phyloP scores from a whole-genome alignment of 2,888 invertebrate genomes.

The Acleris emargana region DNA sequence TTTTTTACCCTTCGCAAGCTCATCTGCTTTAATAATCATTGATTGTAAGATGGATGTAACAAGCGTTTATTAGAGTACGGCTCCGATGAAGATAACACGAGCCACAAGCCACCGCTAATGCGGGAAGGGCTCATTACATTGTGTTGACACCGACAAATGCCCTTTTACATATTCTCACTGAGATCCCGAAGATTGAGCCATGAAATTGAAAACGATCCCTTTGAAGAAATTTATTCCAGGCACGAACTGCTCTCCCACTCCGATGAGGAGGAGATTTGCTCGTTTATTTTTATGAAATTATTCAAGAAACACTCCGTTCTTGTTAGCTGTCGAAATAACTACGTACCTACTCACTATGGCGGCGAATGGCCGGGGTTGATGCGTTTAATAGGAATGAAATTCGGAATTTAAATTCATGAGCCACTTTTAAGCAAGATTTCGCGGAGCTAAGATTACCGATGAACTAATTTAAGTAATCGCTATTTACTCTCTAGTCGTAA shows the following conservation, averaged over 20 bases:
- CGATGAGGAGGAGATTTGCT: conserved; percentile 78
- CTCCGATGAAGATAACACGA: conserved; percentile 49
- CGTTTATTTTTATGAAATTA: conserved; percentile 83
- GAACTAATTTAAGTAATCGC: no score
- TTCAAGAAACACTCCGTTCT: conserved; percentile 74
- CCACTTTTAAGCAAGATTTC: no score
- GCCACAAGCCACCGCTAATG: conserved; percentile 70
- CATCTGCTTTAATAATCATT: conserved; percentile 5
- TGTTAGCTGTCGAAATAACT: conserved; percentile 53
- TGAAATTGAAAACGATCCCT: conserved; percentile 84
- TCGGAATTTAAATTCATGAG: no score
- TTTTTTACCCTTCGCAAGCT: not conserved
- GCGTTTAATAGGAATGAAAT: no score
- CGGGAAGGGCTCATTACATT: conserved; percentile 77
- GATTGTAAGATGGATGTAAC: conserved; percentile 18
- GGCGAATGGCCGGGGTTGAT: not conserved
- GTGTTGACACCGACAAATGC: conserved; percentile 83
- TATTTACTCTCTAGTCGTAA: no score
- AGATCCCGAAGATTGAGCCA: conserved; percentile 83
- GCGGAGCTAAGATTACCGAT: no score
- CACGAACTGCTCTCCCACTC: conserved; percentile 80
- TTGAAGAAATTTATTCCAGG: conserved; percentile 82
- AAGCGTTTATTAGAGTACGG: conserved; percentile 33
- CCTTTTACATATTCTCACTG: conserved; percentile 81
- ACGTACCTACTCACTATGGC: conserved; percentile 34